Conservation (phyloP, 1,140 invertebrate genomes). For the Condylostylus longicornis region DNA sequence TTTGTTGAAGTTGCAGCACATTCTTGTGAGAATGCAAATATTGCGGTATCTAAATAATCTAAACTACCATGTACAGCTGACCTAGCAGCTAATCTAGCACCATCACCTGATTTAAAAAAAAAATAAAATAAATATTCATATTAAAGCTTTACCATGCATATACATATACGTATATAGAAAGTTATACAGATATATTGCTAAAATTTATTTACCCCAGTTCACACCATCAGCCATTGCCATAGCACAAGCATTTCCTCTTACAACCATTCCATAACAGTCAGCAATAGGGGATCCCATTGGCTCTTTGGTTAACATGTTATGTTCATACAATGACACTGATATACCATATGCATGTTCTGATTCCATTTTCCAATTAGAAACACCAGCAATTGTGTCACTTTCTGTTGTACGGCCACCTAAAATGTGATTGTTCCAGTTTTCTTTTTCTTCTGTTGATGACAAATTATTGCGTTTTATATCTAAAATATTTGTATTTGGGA, state of each 20-base stretch:
- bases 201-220: conserved; percentile 62
- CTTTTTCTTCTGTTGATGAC: conserved; percentile 2
- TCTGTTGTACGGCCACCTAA: not conserved
- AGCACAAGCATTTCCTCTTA: conserved; percentile 62
- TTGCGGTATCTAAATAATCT: conserved; percentile 65
- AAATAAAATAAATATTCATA: not conserved
- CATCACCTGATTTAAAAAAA: conserved; percentile 41
- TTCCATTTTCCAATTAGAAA: conserved; percentile 51
- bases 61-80: conserved; percentile 78
- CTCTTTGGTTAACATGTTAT: conserved; percentile 56
- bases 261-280: conserved; percentile 74
- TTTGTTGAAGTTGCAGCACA: conserved; percentile 23
- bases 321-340: conserved; percentile 60
- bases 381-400: conserved; percentile 41
- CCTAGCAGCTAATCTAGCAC: conserved; percentile 71
- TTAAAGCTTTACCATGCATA: not conserved
- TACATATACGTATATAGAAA: not conserved
- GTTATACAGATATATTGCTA: not conserved
- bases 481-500: no score
- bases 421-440: not conserved
- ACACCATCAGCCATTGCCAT: conserved; percentile 82
- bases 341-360: conserved; percentile 52
- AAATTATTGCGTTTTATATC: no score
- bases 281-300: conserved; percentile 78
- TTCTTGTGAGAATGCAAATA: conserved; percentile 39